Evolutionary conservation across 2,113 vertebrate genomes (phyloP).

Genomic region (Lepus timidus): DNA sequence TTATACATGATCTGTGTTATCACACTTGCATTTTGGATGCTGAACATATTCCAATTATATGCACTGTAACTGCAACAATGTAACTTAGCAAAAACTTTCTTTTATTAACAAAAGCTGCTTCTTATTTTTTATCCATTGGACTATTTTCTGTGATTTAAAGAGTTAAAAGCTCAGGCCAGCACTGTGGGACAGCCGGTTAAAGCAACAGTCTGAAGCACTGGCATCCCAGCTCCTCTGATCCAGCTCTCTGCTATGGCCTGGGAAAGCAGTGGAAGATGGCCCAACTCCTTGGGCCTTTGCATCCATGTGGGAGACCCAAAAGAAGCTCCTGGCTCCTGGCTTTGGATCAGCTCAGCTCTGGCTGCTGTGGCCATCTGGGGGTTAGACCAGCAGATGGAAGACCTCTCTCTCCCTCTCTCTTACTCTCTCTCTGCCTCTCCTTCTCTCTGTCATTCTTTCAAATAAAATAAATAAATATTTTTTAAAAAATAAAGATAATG

Average conservation of each 20-base stretch:
- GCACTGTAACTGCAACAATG: not conserved
- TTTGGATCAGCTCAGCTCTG: too few species aligned
- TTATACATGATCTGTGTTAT: constrained; percentile 18
- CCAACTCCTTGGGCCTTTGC: too few species aligned
- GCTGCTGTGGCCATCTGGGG: too few species aligned
- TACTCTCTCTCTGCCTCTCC: not conserved
- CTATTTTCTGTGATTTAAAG: constrained; percentile 22
- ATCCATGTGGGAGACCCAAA: too few species aligned
- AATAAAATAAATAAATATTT: not conserved
- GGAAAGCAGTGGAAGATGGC: too few species aligned
- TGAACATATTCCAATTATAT: not conserved
- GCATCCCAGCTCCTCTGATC: too few species aligned
- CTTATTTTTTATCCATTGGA: constrained; percentile 23
- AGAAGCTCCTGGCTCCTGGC: too few species aligned
- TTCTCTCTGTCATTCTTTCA: not conserved
- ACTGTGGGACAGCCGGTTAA: too few species aligned
- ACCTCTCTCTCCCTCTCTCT: not conserved
- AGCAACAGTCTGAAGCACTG: too few species aligned
- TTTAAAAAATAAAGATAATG: not conserved
- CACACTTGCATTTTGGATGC: not conserved
- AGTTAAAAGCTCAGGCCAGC: constrained; percentile 22
- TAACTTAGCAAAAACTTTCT: constrained; percentile 50
- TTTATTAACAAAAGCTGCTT: constrained; percentile 24
- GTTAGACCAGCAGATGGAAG: too few species aligned
- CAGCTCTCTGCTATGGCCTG: too few species aligned